Evolutionary conservation across 2,113 vertebrate species (phyloP).

Genomic region (Lasiurus borealis): DNA sequence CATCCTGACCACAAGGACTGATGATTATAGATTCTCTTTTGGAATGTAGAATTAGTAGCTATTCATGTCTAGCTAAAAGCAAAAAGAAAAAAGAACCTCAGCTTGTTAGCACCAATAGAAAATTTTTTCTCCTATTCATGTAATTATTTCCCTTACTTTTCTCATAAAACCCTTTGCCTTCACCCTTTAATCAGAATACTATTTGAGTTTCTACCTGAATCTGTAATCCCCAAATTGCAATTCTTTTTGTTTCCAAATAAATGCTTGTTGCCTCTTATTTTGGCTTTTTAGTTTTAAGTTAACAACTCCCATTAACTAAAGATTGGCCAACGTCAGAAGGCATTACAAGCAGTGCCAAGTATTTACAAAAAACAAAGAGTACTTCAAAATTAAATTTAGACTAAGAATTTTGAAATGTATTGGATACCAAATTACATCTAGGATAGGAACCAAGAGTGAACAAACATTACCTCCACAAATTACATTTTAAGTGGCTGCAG

Average conservation of each 20-base stretch:
- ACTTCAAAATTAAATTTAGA: constrained; percentile 54
- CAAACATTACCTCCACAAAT: constrained; percentile 58
- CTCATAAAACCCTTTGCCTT: background rate
- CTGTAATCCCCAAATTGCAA: background rate
- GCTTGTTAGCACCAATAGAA: background rate
- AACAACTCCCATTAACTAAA: background rate
- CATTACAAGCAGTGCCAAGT: background rate
- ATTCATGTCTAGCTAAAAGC: background rate
- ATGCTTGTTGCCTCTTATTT: background rate
- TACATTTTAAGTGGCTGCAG: constrained; percentile 33
- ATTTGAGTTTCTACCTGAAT: background rate
- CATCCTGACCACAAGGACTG: background rate
- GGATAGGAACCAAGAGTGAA: constrained; percentile 55
- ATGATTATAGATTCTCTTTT: background rate
- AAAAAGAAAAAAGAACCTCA: background rate
- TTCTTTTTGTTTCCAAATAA: background rate
- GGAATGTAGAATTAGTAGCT: background rate
- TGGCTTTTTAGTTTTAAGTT: background rate
- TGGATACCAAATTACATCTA: constrained; percentile 34
- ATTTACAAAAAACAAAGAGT: constrained; percentile 55
- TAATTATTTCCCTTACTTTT: background rate
- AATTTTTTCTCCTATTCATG: background rate
- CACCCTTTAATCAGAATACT: background rate
- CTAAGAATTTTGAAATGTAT: constrained; percentile 16
- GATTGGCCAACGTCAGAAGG: background rate